Base-by-base conservation (phyloP, 92 coral and sea anemone genomes). In the Epizoanthus scotinus region DNA sequence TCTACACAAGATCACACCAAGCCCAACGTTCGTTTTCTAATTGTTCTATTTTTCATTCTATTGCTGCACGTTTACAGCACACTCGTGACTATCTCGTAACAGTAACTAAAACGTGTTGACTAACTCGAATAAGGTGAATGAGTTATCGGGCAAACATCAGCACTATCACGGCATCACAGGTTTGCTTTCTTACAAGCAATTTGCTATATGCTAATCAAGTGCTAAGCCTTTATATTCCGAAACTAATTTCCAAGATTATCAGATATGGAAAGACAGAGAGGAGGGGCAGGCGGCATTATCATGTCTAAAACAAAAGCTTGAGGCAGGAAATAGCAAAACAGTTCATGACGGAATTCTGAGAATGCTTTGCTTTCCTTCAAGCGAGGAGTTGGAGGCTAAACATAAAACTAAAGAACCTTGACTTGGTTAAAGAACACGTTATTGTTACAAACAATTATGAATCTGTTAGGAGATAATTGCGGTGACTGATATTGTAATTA, bases 211-310 rank as follows among this genome's bases (percentile, higher is more conserved):
- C 49, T 69, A 69, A 36, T 40, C 52, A 21, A 69, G 25, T 47
- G 56, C 36, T 12, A 58, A 7, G 22, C 34, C 19, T 8, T 25
- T 15, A 5, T 17, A 71, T 50, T 3, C 9, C 19, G 44, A 47
- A 71, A 31, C 7, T 28, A 54, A 44, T 27, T 53, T 52, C 19
- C 21, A 53, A 0, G 63, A 12, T 22, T 49, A 71, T 25, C 63
- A 71, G 78, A 53, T 71, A 71, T 50, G 25, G 78, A 53, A 71
- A 50, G 18, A 26, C 8, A 17, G 8, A 21, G 61, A 26, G 78
- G 31, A 47, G 52, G 52, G 52, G 52, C 52, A 47, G 52, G 70
- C 53, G 15, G 63, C 63, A 36, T 3, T 50, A 38, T 13, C 21
- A 10, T 27, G 50, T 44, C 50, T 1, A 69, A 40, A 70, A 19